Percentiles rank a stretch among this genome's conserved stretches.
Evolutionary conservation across 2,888 invertebrate species (phyloP).

Genomic region (Caenorhabditis sp.): DNA sequence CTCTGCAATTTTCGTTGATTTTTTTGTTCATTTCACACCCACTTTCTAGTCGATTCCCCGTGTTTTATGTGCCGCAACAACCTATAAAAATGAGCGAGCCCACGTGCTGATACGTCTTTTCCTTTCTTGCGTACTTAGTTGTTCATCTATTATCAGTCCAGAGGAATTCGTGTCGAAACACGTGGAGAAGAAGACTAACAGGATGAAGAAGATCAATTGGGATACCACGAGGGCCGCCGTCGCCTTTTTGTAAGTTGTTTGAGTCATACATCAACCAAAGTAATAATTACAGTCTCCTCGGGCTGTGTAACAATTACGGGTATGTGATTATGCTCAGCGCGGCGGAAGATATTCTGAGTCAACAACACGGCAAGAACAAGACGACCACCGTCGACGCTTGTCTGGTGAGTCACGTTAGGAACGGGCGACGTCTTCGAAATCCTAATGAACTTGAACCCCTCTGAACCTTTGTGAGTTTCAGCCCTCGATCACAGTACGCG

Average conservation of each 20-base stretch:
- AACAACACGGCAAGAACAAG: slow-evolving; percentile 59
- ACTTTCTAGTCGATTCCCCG: slow-evolving; percentile 11
- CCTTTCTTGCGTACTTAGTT: background rate
- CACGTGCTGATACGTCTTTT: slow-evolving; percentile 49
- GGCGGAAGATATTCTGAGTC: slow-evolving; percentile 84
- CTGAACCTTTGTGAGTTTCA: slow-evolving; percentile 15
- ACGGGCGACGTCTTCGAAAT: background rate
- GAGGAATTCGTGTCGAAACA: background rate
- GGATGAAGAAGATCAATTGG: slow-evolving; percentile 46
- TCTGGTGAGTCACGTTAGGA: slow-evolving; percentile 36
- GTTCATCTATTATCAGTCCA: slow-evolving; percentile 15
- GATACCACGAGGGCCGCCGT: slow-evolving; percentile 43
- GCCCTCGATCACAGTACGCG: slow-evolving; percentile 48
- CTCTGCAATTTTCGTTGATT: background rate
- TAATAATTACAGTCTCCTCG: slow-evolving; percentile 83
- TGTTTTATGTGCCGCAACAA: slow-evolving; percentile 36
- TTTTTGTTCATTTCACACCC: slow-evolving; percentile 7
- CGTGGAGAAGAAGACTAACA: too few relatives aligned
- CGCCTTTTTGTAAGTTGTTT: slow-evolving; percentile 48
- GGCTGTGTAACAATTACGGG: slow-evolving; percentile 89
- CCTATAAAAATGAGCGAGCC: slow-evolving; percentile 47
- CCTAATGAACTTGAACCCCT: background rate
- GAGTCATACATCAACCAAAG: background rate
- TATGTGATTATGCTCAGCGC: slow-evolving; percentile 87
- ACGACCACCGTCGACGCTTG: slow-evolving; percentile 35